These are phyloP conservation scores for Nyctibius bracteatus DNA, from an alignment of 2,113 vertebrate genomes.

Conservation along the genomic window DNA sequence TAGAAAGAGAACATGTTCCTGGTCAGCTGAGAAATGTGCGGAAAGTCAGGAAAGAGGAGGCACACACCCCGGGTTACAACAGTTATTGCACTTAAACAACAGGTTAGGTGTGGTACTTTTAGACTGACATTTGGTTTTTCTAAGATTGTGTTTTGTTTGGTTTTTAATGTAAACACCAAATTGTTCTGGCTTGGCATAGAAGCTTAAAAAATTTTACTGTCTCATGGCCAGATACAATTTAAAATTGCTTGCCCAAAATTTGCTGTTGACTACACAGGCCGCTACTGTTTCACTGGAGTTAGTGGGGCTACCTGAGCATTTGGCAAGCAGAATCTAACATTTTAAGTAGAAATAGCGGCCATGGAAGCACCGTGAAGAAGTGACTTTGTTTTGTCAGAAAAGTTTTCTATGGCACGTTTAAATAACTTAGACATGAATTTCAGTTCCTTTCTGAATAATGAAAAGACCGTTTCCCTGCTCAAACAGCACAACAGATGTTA, in stretches of 20 bases:
- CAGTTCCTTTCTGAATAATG: neutral
- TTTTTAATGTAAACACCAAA: neutral
- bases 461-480: neutral
- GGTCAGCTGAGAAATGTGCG: neutral
- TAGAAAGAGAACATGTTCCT: neutral
- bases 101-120: neutral
- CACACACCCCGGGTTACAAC: neutral
- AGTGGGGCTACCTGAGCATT: neutral
- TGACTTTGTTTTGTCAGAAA: neutral
- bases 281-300: neutral
- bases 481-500: neutral
- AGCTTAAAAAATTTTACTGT: neutral
- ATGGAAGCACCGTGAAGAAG: neutral
- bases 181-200: neutral
- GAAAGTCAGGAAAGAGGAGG: neutral
- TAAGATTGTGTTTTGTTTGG: neutral
- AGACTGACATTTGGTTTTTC: neutral
- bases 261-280: neutral
- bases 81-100: neutral
- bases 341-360: neutral
- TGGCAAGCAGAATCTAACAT: neutral
- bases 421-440: neutral
- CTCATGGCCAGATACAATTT: neutral
- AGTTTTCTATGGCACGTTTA: neutral
- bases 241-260: neutral